These are phyloP conservation scores for Rousettus madagascariensis DNA, from an alignment of 2,797 vertebrate genomes.

Conservation along the genomic window DNA sequence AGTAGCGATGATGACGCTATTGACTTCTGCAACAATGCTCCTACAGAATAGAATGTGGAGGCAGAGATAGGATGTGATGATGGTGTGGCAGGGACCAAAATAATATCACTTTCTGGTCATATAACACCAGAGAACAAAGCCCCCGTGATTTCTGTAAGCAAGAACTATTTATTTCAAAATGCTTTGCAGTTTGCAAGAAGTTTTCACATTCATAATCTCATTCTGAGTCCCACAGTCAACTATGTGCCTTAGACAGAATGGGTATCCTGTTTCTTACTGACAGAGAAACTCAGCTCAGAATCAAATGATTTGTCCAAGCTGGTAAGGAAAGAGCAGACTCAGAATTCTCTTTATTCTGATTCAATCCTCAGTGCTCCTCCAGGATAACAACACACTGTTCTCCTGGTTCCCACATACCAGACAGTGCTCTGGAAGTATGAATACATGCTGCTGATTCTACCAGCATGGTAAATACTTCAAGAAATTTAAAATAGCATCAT, in stretches of 20 bases:
- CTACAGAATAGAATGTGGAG: neutral
- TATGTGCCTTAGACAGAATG: neutral
- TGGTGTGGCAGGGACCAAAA: neutral
- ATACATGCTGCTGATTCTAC: neutral
- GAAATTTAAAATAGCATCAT: neutral
- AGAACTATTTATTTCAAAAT: neutral
- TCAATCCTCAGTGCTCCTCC: neutral
- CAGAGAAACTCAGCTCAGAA: neutral
- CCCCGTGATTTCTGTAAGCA: neutral
- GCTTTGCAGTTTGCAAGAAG: neutral
- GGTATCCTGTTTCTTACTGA: neutral
- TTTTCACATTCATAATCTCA: neutral
- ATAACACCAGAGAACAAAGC: neutral
- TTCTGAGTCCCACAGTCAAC: neutral
- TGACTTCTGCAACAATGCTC: neutral
- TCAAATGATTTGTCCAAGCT: conserved; percentile 12
- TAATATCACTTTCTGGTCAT: neutral
- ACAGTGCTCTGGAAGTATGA: neutral
- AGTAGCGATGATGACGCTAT: neutral
- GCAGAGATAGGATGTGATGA: neutral
- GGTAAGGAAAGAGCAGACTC: neutral
- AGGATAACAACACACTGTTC: neutral
- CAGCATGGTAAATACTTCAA: neutral
- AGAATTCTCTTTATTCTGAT: neutral
- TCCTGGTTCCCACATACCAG: neutral